These are phyloP conservation scores for Phymorhynchus buccinoides DNA, from an alignment of 1,140 invertebrate genomes.

Conservation along the genomic window DNA sequence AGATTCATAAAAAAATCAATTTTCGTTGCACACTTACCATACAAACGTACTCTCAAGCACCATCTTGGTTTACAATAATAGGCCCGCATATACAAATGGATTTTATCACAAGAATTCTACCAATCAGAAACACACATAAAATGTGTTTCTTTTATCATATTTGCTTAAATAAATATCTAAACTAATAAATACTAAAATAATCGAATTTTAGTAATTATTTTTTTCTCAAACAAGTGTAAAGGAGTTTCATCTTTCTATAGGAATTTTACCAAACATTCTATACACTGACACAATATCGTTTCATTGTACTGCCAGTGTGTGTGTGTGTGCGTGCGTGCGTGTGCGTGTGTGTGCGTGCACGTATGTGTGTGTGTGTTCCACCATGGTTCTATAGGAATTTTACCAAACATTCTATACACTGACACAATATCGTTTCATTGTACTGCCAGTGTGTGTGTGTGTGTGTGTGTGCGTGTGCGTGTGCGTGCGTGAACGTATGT, in stretches of 20 bases:
- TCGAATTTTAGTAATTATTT: neutral
- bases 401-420: neutral
- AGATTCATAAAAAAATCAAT: too few species aligned
- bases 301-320: neutral
- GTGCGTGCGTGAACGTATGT: too few species aligned
- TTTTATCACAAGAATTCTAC: neutral
- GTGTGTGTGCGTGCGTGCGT: neutral
- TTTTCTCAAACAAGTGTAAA: neutral
- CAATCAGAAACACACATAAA: too few species aligned
- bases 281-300: neutral
- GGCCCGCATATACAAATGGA: neutral
- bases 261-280: neutral
- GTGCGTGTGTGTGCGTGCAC: neutral
- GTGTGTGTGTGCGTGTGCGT: too few species aligned
- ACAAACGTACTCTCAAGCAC: slow-evolving; percentile 98
- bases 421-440: neutral
- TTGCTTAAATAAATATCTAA: neutral
- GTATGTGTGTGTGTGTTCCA: neutral
- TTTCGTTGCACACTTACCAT: slow-evolving; percentile 80
- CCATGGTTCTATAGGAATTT: neutral
- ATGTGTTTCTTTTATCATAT: too few species aligned
- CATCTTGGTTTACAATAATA: slow-evolving; percentile 79
- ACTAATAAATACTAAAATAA: neutral
- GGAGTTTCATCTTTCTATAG: neutral
- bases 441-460: neutral